Percentiles rank a stretch among this genome's conserved stretches.
Evolutionary conservation across 2,113 vertebrate species (phyloP).

Genomic region (Microcebus murinus): DNA sequence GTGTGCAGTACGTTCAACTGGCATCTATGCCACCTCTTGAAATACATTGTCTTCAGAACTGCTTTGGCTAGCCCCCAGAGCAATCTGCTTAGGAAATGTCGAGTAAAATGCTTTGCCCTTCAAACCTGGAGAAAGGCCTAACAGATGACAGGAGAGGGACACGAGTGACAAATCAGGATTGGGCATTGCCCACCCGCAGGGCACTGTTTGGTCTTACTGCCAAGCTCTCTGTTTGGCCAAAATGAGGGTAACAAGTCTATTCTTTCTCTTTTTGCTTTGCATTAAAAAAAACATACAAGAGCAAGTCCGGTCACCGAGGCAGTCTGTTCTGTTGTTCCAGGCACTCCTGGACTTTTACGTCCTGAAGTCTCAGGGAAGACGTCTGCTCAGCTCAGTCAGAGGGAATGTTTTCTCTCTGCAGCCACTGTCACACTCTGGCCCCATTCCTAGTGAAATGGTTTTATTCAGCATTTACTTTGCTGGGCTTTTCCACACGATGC

Average conservation of each 20-base stretch:
- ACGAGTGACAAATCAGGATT: accelerated
- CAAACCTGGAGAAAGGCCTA: not conserved
- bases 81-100: not conserved
- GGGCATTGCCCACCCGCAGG: not conserved
- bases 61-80: not conserved
- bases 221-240: not conserved
- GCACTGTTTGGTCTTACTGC: too few relatives aligned
- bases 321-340: not conserved
- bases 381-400: not conserved
- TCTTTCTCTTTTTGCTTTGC: not conserved
- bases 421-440: too few relatives aligned
- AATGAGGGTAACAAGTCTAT: not conserved
- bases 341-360: not conserved
- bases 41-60: not conserved
- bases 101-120: not conserved
- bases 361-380: not conserved
- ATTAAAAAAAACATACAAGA: accelerated
- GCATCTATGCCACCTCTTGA: not conserved
- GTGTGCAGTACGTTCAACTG: not conserved
- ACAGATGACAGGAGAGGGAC: too few relatives aligned
- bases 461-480: not conserved
- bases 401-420: accelerated
- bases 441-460: accelerated
- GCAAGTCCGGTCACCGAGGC: too few relatives aligned
- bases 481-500: not conserved